A percentile compares a stretch with the other conserved stretches of the same genome.
Conservation (phyloP, 92 coral and sea anemone species). For the Siderastrea radians region DNA sequence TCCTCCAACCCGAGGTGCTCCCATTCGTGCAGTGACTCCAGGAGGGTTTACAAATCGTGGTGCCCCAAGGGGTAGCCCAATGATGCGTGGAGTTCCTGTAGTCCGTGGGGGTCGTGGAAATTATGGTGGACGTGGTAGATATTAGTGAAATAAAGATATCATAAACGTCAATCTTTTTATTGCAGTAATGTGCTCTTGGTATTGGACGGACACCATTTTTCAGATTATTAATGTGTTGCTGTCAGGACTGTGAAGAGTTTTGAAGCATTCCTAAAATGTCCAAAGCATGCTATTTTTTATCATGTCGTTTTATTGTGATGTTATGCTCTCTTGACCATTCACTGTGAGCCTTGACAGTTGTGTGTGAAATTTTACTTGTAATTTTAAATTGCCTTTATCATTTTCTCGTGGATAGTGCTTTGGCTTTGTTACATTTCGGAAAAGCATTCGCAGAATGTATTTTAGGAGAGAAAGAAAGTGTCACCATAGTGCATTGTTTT, state of each 20-base stretch:
- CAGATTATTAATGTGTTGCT: background rate
- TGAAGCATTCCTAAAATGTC: background rate
- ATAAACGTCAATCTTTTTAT: constrained; percentile 7
- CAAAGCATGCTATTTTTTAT: background rate
- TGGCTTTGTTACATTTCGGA: background rate
- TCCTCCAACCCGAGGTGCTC: constrained; percentile 42
- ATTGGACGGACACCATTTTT: background rate
- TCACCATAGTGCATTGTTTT: no score
- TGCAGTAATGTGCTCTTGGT: background rate
- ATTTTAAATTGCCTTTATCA: background rate
- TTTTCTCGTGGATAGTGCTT: background rate
- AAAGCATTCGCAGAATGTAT: background rate
- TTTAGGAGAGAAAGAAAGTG: background rate
- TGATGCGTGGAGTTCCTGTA: constrained; percentile 60
- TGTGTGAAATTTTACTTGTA: constrained; percentile 1
- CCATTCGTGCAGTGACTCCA: constrained; percentile 37
- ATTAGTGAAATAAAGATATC: background rate
- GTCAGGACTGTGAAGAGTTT: background rate
- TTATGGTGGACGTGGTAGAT: constrained; percentile 62
- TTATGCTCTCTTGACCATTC: background rate
- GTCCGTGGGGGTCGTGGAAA: constrained; percentile 54
- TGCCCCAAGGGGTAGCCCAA: constrained; percentile 33
- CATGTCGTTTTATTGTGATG: background rate
- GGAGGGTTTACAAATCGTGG: constrained; percentile 39
- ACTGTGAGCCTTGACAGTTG: background rate